A percentile compares a stretch with the other conserved stretches of the same genome.
Conservation (phyloP, 2,113 vertebrate genomes). For the Paraplagusia blochii region DNA sequence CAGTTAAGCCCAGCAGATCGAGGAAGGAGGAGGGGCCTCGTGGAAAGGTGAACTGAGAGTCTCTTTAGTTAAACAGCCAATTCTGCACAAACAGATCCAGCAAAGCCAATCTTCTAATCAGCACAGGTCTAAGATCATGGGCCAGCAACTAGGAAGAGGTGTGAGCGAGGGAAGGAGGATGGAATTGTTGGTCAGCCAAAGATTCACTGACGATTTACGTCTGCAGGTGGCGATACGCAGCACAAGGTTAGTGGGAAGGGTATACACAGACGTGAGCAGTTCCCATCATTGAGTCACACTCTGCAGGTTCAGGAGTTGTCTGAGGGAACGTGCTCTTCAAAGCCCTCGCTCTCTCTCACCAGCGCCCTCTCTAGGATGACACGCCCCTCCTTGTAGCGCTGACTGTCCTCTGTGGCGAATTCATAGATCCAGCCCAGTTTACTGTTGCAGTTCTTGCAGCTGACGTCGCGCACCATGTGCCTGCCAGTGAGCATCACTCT, state of each 20-base stretch:
- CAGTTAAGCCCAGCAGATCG: slow-evolving; percentile 23
- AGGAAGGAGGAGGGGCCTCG: slow-evolving; percentile 2
- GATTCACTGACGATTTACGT: slow-evolving; percentile 42
- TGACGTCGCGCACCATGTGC: slow-evolving; percentile 97
- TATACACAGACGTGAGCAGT: slow-evolving; percentile 6
- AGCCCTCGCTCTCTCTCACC: slow-evolving; percentile 95
- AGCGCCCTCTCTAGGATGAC: slow-evolving; percentile 96
- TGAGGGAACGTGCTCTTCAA: slow-evolving; percentile 90
- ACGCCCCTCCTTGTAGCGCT: slow-evolving; percentile 96
- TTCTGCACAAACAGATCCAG: slow-evolving; percentile 39
- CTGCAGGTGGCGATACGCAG: slow-evolving; percentile 44
- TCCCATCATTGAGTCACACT: neutral
- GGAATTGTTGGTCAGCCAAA: slow-evolving; percentile 10
- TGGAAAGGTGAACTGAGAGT: slow-evolving; percentile 15
- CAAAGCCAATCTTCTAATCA: slow-evolving; percentile 45
- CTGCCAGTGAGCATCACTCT: slow-evolving; percentile 97
- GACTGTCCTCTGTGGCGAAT: slow-evolving; percentile 97
- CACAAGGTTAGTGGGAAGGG: slow-evolving; percentile 27
- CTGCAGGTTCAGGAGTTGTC: slow-evolving; percentile 86
- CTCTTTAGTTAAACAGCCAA: slow-evolving; percentile 18
- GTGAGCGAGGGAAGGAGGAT: neutral
- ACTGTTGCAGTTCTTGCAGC: slow-evolving; percentile 99
- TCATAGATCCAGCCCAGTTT: slow-evolving; percentile 99
- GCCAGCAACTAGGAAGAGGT: slow-evolving; percentile 20
- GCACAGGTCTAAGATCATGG: slow-evolving; percentile 30